Evolutionary conservation across 1,140 invertebrate genomes (phyloP).

Genomic region (Zaprionus kolodkinae): DNA sequence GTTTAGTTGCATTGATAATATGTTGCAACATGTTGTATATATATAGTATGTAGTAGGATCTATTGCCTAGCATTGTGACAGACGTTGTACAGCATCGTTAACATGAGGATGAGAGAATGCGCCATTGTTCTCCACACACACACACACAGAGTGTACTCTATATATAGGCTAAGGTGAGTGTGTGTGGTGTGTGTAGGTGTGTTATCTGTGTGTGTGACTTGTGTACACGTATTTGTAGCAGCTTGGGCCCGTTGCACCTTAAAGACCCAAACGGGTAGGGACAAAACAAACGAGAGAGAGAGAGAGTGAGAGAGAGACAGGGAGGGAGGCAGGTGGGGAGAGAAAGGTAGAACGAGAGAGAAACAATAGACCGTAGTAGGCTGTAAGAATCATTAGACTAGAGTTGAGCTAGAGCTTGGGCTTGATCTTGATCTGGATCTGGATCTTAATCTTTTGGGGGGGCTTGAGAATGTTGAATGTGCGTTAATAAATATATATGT

Average conservation of each 20-base stretch:
- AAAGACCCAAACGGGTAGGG: constrained; percentile 9
- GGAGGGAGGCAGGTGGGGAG: not conserved
- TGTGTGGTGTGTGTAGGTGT: constrained; percentile 12
- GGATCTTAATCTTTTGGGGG: not conserved
- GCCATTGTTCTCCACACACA: not conserved
- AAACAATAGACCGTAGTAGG: constrained; percentile 10
- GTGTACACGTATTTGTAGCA: constrained; percentile 1
- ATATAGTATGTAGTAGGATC: not conserved
- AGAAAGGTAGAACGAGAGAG: not conserved
- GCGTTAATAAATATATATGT: constrained; percentile 34
- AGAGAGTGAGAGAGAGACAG: not conserved
- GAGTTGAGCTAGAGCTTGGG: not conserved
- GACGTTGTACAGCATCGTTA: not conserved
- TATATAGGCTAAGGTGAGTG: not conserved
- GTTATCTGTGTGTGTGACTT: constrained; percentile 1
- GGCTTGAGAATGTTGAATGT: constrained; percentile 51
- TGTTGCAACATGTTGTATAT: not conserved
- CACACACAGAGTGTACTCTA: not conserved
- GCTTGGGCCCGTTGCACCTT: constrained; percentile 8
- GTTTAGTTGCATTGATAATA: constrained; percentile 1
- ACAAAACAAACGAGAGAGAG: not conserved
- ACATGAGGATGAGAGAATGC: not conserved
- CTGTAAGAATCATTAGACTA: constrained; percentile 52
- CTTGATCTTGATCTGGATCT: not conserved
- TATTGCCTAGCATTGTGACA: not conserved